Percentiles rank a stretch among this genome's conserved stretches.
Evolutionary conservation across 1,140 invertebrate species (phyloP).

Genomic region (Marisa cornuarietis): DNA sequence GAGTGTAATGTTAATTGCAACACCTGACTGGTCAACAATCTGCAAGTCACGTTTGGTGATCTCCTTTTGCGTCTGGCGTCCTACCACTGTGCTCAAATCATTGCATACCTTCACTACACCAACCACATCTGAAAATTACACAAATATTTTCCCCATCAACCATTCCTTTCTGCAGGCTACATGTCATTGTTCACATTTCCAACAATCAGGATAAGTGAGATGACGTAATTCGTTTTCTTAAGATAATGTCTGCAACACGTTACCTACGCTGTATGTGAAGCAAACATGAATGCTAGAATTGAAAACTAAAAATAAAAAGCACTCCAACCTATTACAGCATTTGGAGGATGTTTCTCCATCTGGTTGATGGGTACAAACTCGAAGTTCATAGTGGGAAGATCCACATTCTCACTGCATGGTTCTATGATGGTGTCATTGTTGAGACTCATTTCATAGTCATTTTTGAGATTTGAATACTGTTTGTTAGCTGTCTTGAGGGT

Average conservation of each 20-base stretch:
- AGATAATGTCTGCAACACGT: no score
- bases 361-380: slow-evolving; percentile 83
- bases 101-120: slow-evolving; percentile 83
- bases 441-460: slow-evolving; percentile 97
- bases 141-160: background rate
- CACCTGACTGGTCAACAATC: slow-evolving; percentile 85
- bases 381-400: slow-evolving; percentile 83
- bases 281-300: no score
- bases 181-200: no score
- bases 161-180: no score
- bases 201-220: no score
- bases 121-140: slow-evolving; percentile 81
- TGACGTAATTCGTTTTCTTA: no score
- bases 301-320: background rate
- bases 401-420: slow-evolving; percentile 70
- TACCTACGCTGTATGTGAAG: no score
- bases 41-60: slow-evolving; percentile 89
- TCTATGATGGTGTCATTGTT: slow-evolving; percentile 75
- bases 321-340: slow-evolving; percentile 77
- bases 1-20: slow-evolving; percentile 75
- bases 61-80: slow-evolving; percentile 80
- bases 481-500: slow-evolving; percentile 91
- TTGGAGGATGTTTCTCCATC: slow-evolving; percentile 76
- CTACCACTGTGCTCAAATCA: slow-evolving; percentile 79
- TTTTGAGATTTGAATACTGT: slow-evolving; percentile 83